Base-by-base conservation (phyloP, 2,888 invertebrate genomes). In the Drosophila mayaguana region DNA sequence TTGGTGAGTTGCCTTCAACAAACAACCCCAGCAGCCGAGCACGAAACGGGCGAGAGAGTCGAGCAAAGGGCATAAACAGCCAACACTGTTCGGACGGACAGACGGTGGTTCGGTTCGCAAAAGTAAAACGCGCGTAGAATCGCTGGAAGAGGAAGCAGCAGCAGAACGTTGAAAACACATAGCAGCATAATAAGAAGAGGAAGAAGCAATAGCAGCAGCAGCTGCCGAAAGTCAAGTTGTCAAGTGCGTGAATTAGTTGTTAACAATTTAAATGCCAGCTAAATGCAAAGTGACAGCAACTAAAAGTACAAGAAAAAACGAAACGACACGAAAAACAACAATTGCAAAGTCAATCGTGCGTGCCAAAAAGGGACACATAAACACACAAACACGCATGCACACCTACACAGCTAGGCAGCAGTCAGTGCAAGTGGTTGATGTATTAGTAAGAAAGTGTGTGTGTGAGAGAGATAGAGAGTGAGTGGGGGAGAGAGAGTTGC, bases 401-500 rank as follows among this genome's bases (percentile, higher is more conserved):
- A 55, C n/a, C 42, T 22, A 45, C 18, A 38, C 9, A 32, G 59
- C 20, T 43, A 40, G 71, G 59, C 51, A 71, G 75, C 63, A 69
- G 76, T 61, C 66, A 84, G 72, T 82, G 83, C 83, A 83, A 83
- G 88, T 84, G 84, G 84, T 84, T 87, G 83, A 57, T 81, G 81
- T 69, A 70, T 78, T 75, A 61, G 56, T 50, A 64, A 54, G 28
- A 32, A 32, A 34, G 53, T 20, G 9, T n/a, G 36, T 22, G 59
- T 25, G 46, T 7, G 43, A 7, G 43, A 28, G 53, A 40, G 59
- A 8, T 40, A 50, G 64, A 16, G 36, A 22, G 65, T n/a, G 34
- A 6, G 20, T 12, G 43, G 20, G 43, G 7, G 20, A 28, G 53
- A 40, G 59, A 8, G 46, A 50, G 64, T 36, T 34, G 57, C 34